Evolutionary conservation across 2,888 invertebrate genomes (phyloP).

Genomic region (Pheosia tremula): DNA sequence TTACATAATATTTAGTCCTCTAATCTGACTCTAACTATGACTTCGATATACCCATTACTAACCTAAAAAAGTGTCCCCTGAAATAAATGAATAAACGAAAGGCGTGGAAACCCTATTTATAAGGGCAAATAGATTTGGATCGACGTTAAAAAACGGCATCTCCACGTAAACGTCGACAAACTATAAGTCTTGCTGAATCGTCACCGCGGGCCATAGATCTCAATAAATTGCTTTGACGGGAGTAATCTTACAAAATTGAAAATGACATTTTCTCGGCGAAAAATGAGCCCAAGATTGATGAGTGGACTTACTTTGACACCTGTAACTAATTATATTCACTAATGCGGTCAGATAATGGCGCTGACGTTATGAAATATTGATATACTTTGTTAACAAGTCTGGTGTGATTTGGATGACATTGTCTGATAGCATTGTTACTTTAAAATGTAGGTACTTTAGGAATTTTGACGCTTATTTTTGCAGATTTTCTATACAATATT

Average conservation of each 20-base stretch:
- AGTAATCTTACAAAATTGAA: conserved; percentile 15
- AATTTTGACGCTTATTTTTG: too few species aligned
- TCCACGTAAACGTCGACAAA: conserved; percentile 30
- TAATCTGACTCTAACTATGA: too few species aligned
- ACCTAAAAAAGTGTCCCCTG: background rate
- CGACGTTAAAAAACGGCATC: conserved; percentile 39
- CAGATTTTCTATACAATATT: too few species aligned
- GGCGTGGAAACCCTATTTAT: conserved; percentile 33
- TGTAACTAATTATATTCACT: conserved; percentile 16
- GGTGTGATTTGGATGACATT: background rate
- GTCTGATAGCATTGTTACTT: background rate
- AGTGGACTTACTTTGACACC: conserved; percentile 18
- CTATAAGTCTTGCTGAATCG: conserved; percentile 36
- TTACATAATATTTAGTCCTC: too few species aligned
- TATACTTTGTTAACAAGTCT: background rate
- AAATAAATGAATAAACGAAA: conserved; percentile 21
- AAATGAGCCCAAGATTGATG: background rate
- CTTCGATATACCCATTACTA: background rate
- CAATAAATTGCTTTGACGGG: conserved; percentile 66
- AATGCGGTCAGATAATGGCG: background rate
- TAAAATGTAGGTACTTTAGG: background rate
- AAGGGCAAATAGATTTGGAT: conserved; percentile 40
- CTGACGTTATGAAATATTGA: background rate
- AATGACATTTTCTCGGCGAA: conserved; percentile 6
- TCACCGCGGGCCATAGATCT: conserved; percentile 54